Evolutionary conservation across 2,113 vertebrate genomes (phyloP).

Genomic region (Holacanthus passer): DNA sequence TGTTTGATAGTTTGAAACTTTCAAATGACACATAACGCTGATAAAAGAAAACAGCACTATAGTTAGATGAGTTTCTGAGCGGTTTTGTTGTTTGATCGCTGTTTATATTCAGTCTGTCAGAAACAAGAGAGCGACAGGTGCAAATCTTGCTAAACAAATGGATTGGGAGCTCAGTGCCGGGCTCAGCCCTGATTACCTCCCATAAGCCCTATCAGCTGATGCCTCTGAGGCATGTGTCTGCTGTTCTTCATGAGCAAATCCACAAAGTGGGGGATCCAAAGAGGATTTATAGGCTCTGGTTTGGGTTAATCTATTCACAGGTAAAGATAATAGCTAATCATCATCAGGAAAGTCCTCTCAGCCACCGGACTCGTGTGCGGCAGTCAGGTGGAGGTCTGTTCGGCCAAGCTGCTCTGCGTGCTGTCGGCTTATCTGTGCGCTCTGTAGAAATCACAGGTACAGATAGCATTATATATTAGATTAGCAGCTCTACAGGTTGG

Average conservation of each 20-base stretch:
- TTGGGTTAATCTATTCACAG: constrained; percentile 77
- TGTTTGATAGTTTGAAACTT: background rate
- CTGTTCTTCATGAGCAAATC: constrained; percentile 69
- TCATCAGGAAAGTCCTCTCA: constrained; percentile 42
- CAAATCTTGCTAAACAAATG: constrained; percentile 72
- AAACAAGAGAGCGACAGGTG: constrained; percentile 63
- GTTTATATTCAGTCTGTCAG: constrained; percentile 18
- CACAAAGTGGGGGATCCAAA: constrained; percentile 61
- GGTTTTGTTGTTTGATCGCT: background rate
- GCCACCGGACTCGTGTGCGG: background rate
- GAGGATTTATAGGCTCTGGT: constrained; percentile 68
- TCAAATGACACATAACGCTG: background rate
- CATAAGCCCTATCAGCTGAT: constrained; percentile 70
- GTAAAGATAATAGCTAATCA: constrained; percentile 68
- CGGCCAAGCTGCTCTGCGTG: background rate
- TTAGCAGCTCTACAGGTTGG: background rate
- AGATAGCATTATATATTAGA: background rate
- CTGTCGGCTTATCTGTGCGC: constrained; percentile 1
- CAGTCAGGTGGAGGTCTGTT: constrained; percentile 12
- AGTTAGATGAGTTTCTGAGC: background rate
- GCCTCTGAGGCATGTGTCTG: constrained; percentile 45
- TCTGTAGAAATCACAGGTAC: background rate
- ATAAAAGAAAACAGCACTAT: background rate
- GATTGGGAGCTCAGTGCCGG: constrained; percentile 70
- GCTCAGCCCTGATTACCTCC: constrained; percentile 79